Evolutionary conservation across 2,113 vertebrate genomes (phyloP).

Genomic region (Indicator indicator): DNA sequence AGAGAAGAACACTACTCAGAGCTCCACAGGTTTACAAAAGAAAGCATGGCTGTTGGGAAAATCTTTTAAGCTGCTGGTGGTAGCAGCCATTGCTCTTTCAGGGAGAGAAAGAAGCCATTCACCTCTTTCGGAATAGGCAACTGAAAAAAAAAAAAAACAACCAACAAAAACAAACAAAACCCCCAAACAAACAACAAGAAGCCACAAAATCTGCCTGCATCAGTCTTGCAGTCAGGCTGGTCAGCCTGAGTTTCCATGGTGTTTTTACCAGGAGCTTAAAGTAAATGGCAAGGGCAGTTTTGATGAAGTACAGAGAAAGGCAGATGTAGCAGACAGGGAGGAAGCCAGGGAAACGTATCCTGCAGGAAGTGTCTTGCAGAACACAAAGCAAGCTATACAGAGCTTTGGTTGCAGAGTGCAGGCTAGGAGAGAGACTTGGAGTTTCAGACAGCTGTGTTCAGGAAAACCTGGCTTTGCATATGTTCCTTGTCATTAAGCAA

Average conservation of each 20-base stretch:
- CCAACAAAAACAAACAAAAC: no score
- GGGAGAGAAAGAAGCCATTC: background rate
- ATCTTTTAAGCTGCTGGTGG: background rate
- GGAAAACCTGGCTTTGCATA: background rate
- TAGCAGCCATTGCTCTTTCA: background rate
- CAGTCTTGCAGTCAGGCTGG: background rate
- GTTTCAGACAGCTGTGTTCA: background rate
- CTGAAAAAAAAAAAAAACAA: background rate
- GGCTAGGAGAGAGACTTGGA: background rate
- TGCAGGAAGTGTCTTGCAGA: rapidly evolving
- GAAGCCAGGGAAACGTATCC: background rate
- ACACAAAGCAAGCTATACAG: background rate
- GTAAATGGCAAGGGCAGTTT: background rate
- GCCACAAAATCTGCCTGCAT: background rate
- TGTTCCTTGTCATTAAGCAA: background rate
- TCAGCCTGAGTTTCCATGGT: background rate
- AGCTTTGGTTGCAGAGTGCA: background rate
- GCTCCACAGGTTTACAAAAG: background rate
- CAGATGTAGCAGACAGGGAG: background rate
- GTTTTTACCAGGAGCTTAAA: background rate
- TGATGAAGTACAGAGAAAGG: background rate
- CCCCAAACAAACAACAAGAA: no score
- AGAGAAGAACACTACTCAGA: background rate
- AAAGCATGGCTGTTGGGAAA: background rate
- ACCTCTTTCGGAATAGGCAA: background rate